Conservation (phyloP, 1,140 invertebrate genomes). For the Diplogasteroides magnus region DNA sequence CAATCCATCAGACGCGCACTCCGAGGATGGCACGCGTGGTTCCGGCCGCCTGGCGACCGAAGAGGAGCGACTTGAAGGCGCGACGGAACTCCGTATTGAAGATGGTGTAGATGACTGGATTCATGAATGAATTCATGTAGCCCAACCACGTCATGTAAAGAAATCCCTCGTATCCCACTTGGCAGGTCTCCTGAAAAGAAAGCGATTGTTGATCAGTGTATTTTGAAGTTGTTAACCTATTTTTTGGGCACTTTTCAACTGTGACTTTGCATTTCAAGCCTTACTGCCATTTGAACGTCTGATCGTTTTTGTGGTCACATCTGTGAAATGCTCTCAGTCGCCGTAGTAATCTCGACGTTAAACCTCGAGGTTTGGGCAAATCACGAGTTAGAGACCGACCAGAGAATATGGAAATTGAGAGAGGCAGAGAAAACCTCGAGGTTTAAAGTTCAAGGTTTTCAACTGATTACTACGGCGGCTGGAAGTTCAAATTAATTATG, state of each 20-base stretch:
- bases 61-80: constrained; percentile 70
- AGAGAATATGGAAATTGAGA: too few relatives aligned
- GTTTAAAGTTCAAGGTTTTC: too few relatives aligned
- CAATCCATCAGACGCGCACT: not conserved
- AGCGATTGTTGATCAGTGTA: not conserved
- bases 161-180: constrained; percentile 78
- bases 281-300: too few relatives aligned
- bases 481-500: too few relatives aligned
- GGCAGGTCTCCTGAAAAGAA: constrained; percentile 1
- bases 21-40: not conserved
- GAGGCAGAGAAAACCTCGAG: too few relatives aligned
- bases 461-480: too few relatives aligned
- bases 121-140: constrained; percentile 66
- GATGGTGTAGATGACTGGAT: constrained; percentile 97
- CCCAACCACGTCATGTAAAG: constrained; percentile 60
- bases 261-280: too few relatives aligned
- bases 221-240: not conserved
- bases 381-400: too few relatives aligned
- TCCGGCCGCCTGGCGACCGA: constrained; percentile 23
- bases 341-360: too few relatives aligned
- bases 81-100: constrained; percentile 98
- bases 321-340: too few relatives aligned
- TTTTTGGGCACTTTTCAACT: not conserved
- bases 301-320: too few relatives aligned
- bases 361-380: too few relatives aligned